Evolutionary conservation across 1,140 invertebrate species (phyloP), one percentile per base, ranked within the genome.

Genomic region (Neotoxoptera formosana): DNA sequence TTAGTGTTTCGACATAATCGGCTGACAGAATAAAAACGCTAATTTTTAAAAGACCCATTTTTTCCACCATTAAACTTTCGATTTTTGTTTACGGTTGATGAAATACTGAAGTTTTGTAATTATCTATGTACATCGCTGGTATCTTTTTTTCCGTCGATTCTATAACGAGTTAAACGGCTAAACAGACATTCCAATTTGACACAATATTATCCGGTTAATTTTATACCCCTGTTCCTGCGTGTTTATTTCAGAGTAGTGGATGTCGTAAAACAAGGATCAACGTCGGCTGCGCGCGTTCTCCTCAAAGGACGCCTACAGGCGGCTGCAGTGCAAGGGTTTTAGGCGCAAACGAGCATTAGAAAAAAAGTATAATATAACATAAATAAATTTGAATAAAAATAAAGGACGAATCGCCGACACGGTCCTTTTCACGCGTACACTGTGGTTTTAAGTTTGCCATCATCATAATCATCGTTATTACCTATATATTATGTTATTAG

Each of bases 131-230:
- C n/a, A 51, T 20, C 30, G 4, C 17, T 17, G n/a, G n/a, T 88
- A 48, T 87, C 20, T 34, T 89, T 89, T 48, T 89, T 53, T n/a
- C 48, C n/a, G 8, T 1, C 9, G 1, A 53, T 34, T 53, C 21
- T 11, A 89, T 89, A 89, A 89, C 87, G 48, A 89, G 87, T 89
- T 56, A 89, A 89, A 89, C 51, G 34, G 48, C 48, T 89, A 89
- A 36, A 89, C 11, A 56, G 88, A 89, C 88, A 36, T 89, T 89
- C 88, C 48, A 51, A 89, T 34, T 51, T 47, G 48, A 34, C 23
- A 30, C 25, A 0, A 89, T 53, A 86, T n/a, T 87, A 56, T 41
- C 51, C 34, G 88, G 48, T 36, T 36, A 53, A 89, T 89, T 89
- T 89, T 89, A 89, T 36, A 89, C 0, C 48, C 48, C 34, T 34